phyloP scores from a whole-genome alignment of 2,888 invertebrate species.

The Melinopterus prodromus region DNA sequence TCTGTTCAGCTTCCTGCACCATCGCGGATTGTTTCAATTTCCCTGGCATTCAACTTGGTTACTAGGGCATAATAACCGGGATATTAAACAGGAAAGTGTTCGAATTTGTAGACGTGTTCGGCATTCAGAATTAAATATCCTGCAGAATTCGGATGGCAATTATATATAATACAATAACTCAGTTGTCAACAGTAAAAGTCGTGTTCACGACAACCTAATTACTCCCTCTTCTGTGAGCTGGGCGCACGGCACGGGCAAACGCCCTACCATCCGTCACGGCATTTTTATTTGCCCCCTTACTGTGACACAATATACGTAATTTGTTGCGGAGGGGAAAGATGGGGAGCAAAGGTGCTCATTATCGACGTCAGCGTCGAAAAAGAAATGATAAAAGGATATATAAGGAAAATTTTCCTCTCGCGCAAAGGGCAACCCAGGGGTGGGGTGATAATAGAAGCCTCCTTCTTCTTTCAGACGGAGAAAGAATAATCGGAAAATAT shows the following conservation, averaged over 20 bases:
- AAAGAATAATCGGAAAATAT: conserved; percentile 54
- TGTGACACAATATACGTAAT: conserved; percentile 60
- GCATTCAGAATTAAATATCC: conserved; percentile 47
- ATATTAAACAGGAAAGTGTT: conserved; percentile 47
- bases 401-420: conserved; percentile 43
- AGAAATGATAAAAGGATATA: conserved; percentile 56
- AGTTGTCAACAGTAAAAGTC: conserved; percentile 44
- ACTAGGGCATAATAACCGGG: conserved; percentile 40
- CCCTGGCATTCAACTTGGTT: conserved; percentile 4
- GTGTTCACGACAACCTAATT: conserved; percentile 67
- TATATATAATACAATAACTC: conserved; percentile 28
- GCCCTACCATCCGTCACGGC: conserved; percentile 35
- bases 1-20: neutral
- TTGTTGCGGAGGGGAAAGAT: conserved; percentile 48
- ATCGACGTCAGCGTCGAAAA: conserved; percentile 21
- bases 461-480: conserved; percentile 40
- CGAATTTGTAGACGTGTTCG: conserved; percentile 24
- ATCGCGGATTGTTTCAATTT: conserved; percentile 28
- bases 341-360: conserved; percentile 23
- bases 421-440: conserved; percentile 25
- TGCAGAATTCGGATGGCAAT: conserved; percentile 38
- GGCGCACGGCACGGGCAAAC: neutral
- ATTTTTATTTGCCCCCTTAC: conserved; percentile 60
- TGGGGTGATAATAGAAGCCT: conserved; percentile 56
- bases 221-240: conserved; percentile 47